Conservation (phyloP, 2,113 vertebrate species). For the Dicrurus megarhynchus region DNA sequence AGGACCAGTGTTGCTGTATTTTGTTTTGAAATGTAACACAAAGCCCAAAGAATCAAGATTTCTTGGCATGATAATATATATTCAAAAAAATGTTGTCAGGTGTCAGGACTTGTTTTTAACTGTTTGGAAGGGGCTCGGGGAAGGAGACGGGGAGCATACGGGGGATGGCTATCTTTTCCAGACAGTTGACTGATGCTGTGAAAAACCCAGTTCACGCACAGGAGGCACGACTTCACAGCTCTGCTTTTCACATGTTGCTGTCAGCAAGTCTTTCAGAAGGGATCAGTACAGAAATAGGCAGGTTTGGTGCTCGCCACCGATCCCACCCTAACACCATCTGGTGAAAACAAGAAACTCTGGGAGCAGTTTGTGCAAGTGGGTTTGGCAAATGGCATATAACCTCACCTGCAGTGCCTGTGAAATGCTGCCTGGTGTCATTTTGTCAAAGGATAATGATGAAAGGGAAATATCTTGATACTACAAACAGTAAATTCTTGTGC, state of each 20-base stretch:
- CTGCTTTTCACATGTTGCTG: conserved; percentile 29
- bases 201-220: conserved; percentile 29
- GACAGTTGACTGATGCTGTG: conserved; percentile 48
- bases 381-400: neutral
- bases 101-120: conserved; percentile 9
- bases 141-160: conserved; percentile 11
- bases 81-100: neutral
- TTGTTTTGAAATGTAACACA: neutral
- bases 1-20: neutral
- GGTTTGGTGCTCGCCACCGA: neutral
- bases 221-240: conserved; percentile 48
- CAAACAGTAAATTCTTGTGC: neutral
- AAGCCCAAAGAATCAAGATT: neutral
- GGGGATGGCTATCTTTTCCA: conserved; percentile 35
- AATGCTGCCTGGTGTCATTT: neutral
- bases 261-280: conserved; percentile 22
- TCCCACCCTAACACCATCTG: conserved; percentile 50
- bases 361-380: neutral
- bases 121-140: neutral
- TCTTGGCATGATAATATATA: neutral
- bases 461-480: neutral
- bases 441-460: neutral
- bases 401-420: neutral
- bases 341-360: conserved; percentile 3
- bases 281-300: conserved; percentile 26